Evolutionary conservation across 2,888 invertebrate genomes (phyloP).

Genomic region (Pachydiplax longipennis): DNA sequence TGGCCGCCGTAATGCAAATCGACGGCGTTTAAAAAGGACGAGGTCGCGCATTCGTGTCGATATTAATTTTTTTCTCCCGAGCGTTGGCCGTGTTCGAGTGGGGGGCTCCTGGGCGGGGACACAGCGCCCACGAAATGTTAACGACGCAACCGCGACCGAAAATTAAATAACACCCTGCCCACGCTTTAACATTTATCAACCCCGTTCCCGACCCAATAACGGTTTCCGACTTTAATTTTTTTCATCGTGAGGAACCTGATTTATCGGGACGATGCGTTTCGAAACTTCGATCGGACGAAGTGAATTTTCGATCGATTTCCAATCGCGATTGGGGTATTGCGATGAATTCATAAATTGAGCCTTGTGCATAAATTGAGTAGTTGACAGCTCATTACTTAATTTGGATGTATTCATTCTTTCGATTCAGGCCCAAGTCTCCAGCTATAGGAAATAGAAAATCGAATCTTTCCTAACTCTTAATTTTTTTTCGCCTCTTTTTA

Average conservation of each 20-base stretch:
- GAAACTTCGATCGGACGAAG: no score
- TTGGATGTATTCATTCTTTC: no score
- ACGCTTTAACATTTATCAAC: neutral
- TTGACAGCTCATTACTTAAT: no score
- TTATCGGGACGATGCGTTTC: no score
- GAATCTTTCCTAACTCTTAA: no score
- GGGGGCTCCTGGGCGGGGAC: neutral
- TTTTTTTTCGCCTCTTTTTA: no score
- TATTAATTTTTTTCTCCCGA: neutral
- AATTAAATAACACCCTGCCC: neutral
- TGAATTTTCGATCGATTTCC: no score
- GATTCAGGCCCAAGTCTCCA: no score
- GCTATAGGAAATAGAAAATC: no score
- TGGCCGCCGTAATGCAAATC: neutral
- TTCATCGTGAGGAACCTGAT: neutral
- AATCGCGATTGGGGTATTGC: no score
- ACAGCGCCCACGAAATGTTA: neutral
- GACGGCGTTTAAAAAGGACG: neutral
- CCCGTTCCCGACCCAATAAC: neutral
- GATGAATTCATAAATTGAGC: no score
- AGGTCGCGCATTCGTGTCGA: neutral
- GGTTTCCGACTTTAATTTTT: neutral
- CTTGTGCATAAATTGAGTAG: no score
- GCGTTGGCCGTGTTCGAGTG: neutral
- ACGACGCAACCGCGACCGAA: neutral